Percentiles rank a stretch among this genome's conserved stretches.
Evolutionary conservation across 2,797 vertebrate genomes (phyloP).

Genomic region (Schizopygopsis pylzovi): DNA sequence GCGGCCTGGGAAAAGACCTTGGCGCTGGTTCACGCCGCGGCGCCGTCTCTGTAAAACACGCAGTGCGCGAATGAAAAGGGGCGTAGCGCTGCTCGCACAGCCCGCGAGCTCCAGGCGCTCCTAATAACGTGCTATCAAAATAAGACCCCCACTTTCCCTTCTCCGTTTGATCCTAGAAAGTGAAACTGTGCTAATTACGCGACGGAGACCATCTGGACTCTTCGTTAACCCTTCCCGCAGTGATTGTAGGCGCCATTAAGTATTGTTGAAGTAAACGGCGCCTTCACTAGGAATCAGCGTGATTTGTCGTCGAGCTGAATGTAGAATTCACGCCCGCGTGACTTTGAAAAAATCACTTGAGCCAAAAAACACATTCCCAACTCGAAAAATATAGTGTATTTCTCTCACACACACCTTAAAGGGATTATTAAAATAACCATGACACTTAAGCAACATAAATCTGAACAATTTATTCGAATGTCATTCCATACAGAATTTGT

Average conservation of each 20-base stretch:
- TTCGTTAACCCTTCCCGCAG: constrained; percentile 63
- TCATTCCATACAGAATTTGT: background rate
- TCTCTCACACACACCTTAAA: background rate
- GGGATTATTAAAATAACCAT: background rate
- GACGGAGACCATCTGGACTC: constrained; percentile 66
- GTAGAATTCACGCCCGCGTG: constrained; percentile 5
- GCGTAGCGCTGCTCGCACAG: constrained; percentile 60
- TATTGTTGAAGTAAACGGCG: constrained; percentile 57
- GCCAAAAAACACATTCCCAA: background rate
- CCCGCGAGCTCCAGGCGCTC: constrained; percentile 45
- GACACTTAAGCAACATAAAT: background rate
- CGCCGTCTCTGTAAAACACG: constrained; percentile 62
- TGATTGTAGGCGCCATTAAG: constrained; percentile 64
- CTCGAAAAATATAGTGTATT: background rate
- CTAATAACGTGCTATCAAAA: constrained; percentile 63
- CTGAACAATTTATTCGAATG: constrained; percentile 19
- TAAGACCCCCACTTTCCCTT: constrained; percentile 56
- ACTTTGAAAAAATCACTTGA: background rate
- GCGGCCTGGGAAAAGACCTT: constrained; percentile 75
- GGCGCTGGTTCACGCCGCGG: constrained; percentile 74
- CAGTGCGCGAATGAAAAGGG: constrained; percentile 56
- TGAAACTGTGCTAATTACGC: constrained; percentile 71
- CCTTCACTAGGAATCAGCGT: constrained; percentile 55
- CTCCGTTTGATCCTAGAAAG: constrained; percentile 68
- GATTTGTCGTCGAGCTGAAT: constrained; percentile 19